Base-by-base conservation (phyloP, 2,797 vertebrate species). In the Sebastolobus alascanus region DNA sequence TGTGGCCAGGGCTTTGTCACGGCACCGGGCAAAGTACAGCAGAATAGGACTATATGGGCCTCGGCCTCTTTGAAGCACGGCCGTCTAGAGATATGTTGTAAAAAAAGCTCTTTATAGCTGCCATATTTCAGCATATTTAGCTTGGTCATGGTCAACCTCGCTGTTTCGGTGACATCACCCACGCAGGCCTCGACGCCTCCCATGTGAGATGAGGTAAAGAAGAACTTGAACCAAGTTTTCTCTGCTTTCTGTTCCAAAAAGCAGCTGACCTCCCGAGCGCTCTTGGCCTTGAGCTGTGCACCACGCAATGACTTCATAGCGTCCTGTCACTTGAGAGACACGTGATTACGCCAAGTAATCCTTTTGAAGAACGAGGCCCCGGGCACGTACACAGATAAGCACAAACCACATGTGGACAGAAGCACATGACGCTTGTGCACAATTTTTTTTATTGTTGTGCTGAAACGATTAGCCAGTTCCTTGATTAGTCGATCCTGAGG, bases 131-230 rank as follows among this genome's bases (percentile, higher is more conserved):
- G 25, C 25, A 25, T 56, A 74, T 63, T 75, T 58, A 65, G 66
- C 89, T 67, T n/a, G 29, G 61, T 86, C 83, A 77, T 56, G 40
- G 56, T 29, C 46, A 75, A 82, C 78, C 64, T 91, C 83, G 91
- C 94, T 79, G 93, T 89, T 90, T 94, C 84, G 89, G 93, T 95
- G 95, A 95, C 96, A 94, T 96, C 94, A 95, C 90, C 91, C 88
- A 87, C 87, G 88, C 90, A 86, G 90, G 93, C 91, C 90, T 63
- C 2, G 29, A 71, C 9, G 4, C 54, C 52, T 77, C 75, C 77
- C 80, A 35, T 64, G 58, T 73, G 71, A 85, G 64, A 82, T 63
- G 68, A 85, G 74, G 63, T 69, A 65, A 78, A 76, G 86, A 40
- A 13, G 43, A 75, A 61, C 35, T 29, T 43, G 58, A 11, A 52